These are phyloP conservation scores for Microcebus jonahi DNA, from an alignment of 2,113 vertebrate species.

Conservation along the genomic window DNA sequence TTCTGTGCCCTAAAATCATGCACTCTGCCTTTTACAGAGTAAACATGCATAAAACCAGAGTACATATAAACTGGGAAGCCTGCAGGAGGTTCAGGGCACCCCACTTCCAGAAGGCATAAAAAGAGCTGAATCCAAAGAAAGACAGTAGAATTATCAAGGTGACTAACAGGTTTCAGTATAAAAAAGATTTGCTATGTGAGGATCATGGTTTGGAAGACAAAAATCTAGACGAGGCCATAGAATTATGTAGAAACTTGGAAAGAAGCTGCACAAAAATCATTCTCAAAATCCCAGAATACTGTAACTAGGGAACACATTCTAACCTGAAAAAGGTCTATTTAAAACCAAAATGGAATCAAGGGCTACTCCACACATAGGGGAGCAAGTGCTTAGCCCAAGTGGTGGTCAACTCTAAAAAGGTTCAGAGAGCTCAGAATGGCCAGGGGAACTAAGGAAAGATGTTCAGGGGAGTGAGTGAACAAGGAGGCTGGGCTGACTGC, in stretches of 20 bases:
- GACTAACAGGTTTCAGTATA: not conserved
- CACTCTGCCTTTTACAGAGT: not conserved
- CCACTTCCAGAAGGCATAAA: not conserved
- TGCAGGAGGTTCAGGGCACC: accelerated
- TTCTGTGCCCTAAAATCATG: not conserved
- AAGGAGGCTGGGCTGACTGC: not conserved
- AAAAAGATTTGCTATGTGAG: not conserved
- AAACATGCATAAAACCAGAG: not conserved
- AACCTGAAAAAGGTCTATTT: not conserved
- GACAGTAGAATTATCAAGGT: not conserved
- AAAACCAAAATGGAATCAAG: not conserved
- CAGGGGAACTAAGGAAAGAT: not conserved
- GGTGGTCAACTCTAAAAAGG: not conserved
- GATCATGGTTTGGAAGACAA: not conserved
- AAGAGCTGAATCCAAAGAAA: not conserved
- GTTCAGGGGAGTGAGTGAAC: not conserved
- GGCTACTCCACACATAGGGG: not conserved
- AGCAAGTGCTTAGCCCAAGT: not conserved
- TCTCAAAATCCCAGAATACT: not conserved
- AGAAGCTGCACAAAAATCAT: not conserved
- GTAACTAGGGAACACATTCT: not conserved
- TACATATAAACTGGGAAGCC: not conserved
- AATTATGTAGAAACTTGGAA: not conserved
- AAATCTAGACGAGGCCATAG: not conserved
- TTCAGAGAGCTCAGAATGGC: not conserved